Conservation (phyloP, 2,888 invertebrate genomes). For the Allolobophora icterica region DNA sequence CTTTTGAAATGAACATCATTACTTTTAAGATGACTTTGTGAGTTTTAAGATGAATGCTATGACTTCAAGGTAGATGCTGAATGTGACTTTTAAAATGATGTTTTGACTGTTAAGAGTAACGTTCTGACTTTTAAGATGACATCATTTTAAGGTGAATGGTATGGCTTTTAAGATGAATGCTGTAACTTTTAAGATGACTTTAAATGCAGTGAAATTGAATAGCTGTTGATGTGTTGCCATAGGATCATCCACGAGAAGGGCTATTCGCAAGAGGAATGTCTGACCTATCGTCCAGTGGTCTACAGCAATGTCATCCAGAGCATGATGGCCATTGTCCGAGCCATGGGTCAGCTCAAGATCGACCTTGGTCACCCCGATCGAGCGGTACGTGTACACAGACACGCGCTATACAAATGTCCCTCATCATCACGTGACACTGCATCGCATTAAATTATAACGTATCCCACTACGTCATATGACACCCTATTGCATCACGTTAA, state of each 20-base stretch:
- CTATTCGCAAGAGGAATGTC: slow-evolving; percentile 33
- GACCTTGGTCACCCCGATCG: slow-evolving; percentile 12
- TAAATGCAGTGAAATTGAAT: neutral
- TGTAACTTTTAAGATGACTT: neutral
- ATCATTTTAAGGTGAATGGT: neutral
- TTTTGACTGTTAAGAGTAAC: neutral
- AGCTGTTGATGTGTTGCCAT: neutral
- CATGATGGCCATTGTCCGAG: slow-evolving; percentile 37
- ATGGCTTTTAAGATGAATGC: neutral
- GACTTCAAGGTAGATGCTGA: too few relatives aligned
- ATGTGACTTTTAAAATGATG: neutral
- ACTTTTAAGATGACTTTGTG: too few relatives aligned
- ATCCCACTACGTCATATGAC: too few relatives aligned
- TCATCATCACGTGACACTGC: too few relatives aligned
- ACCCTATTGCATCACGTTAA: too few relatives aligned
- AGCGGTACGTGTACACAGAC: slow-evolving; percentile 25
- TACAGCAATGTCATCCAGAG: slow-evolving; percentile 42
- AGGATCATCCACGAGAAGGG: slow-evolving; percentile 41
- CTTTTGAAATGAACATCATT: too few relatives aligned
- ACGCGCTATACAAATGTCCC: too few relatives aligned
- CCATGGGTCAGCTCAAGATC: slow-evolving; percentile 36
- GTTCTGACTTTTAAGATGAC: too few relatives aligned
- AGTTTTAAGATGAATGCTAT: too few relatives aligned
- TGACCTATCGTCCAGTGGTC: slow-evolving; percentile 35
- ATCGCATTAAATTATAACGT: too few relatives aligned